phyloP scores from a whole-genome alignment of 2,888 invertebrate species.

The Sphaerophoria rueppellii region DNA sequence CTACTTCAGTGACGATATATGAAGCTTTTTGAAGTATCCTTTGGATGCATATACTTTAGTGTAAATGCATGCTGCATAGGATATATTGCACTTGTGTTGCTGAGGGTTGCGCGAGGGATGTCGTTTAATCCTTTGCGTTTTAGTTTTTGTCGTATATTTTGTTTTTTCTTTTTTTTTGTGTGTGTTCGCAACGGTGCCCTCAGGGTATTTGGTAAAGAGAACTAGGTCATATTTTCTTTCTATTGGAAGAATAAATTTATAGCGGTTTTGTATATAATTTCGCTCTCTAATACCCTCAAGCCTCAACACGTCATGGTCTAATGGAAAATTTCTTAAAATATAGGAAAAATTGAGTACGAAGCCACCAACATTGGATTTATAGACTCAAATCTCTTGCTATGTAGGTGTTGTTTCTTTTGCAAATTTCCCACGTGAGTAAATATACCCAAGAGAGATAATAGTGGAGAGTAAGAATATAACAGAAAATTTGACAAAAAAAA shows the following conservation, averaged over 20 bases:
- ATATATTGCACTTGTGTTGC: constrained; percentile 54
- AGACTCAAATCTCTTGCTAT: background rate
- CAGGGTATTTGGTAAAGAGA: constrained; percentile 71
- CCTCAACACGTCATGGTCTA: constrained; percentile 6
- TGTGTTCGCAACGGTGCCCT: constrained; percentile 49
- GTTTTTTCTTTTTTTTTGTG: constrained; percentile 13
- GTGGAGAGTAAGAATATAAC: background rate
- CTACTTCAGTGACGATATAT: constrained; percentile 19
- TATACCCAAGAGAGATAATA: background rate
- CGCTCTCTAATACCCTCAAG: background rate
- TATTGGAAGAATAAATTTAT: constrained; percentile 71
- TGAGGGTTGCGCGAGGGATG: constrained; percentile 56
- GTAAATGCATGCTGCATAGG: constrained; percentile 42
- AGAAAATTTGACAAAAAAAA: background rate
- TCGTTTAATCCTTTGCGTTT: constrained; percentile 67
- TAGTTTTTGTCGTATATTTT: background rate
- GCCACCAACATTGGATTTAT: constrained; percentile 2
- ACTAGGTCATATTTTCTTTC: constrained; percentile 71
- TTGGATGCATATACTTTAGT: constrained; percentile 2
- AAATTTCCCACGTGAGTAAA: background rate
- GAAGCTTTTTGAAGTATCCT: constrained; percentile 42
- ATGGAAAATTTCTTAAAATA: constrained; percentile 42
- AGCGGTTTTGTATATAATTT: constrained; percentile 42
- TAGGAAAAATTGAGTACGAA: constrained; percentile 42
- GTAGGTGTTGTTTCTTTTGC: constrained; percentile 3